Evolutionary conservation across 2,888 invertebrate species (phyloP).

Genomic region (Hofmannophila pseudospretella): DNA sequence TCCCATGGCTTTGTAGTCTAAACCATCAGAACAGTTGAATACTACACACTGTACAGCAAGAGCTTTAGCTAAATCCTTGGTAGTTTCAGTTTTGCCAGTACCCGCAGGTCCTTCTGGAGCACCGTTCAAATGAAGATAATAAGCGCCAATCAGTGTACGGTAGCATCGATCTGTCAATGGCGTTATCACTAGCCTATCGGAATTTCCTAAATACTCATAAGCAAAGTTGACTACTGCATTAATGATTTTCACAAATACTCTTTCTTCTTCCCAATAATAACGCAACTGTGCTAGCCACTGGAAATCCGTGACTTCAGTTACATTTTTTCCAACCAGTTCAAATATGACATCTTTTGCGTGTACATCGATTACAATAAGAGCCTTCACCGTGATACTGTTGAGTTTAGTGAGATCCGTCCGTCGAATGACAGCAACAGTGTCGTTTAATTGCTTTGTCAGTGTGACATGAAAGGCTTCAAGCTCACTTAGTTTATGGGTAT

Average conservation of each 20-base stretch:
- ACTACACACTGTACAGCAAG: constrained; percentile 93
- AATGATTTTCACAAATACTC: constrained; percentile 83
- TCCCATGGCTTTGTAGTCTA: constrained; percentile 92
- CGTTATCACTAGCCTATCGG: constrained; percentile 85
- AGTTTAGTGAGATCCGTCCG: constrained; percentile 84
- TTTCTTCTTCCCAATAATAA: constrained; percentile 87
- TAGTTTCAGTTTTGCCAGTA: constrained; percentile 94
- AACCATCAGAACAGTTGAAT: constrained; percentile 91
- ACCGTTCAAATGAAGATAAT: constrained; percentile 90
- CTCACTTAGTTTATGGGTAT: constrained; percentile 73
- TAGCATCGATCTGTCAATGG: constrained; percentile 89
- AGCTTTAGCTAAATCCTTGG: constrained; percentile 95
- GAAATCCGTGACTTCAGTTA: constrained; percentile 86
- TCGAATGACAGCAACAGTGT: constrained; percentile 85
- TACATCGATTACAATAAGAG: constrained; percentile 90
- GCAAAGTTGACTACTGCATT: constrained; percentile 88
- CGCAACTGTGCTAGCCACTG: constrained; percentile 90
- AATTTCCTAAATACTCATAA: constrained; percentile 92
- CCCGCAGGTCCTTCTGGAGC: constrained; percentile 92
- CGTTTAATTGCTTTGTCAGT: constrained; percentile 81
- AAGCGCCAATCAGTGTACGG: constrained; percentile 89
- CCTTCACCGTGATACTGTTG: constrained; percentile 86
- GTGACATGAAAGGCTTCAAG: constrained; percentile 75
- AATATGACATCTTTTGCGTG: constrained; percentile 90
- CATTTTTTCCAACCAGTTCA: constrained; percentile 79